These are phyloP conservation scores for Anser cygnoides DNA, from an alignment of 2,113 vertebrate species.

Conservation along the genomic window DNA sequence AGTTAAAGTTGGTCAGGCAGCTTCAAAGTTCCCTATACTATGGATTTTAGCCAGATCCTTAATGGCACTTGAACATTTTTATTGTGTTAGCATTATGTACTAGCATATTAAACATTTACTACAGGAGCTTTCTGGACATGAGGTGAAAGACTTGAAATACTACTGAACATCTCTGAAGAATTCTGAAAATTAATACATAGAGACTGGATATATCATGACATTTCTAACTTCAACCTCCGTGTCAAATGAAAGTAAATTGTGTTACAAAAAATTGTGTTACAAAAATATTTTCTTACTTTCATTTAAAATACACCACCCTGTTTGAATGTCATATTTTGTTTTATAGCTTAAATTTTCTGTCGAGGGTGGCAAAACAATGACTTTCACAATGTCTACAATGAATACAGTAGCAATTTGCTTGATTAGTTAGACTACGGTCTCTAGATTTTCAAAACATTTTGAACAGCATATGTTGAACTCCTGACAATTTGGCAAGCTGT, in stretches of 20 bases:
- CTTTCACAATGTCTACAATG: background rate
- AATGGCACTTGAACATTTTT: constrained; percentile 9
- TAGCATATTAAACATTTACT: constrained; percentile 28
- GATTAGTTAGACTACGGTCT: background rate
- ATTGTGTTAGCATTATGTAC: background rate
- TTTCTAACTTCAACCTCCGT: background rate
- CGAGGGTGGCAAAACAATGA: background rate
- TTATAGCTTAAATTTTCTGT: background rate
- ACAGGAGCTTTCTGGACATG: background rate
- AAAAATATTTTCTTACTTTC: background rate
- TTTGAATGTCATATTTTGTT: background rate
- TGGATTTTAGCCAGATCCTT: background rate
- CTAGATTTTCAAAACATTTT: background rate
- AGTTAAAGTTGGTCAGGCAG: background rate
- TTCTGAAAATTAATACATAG: background rate
- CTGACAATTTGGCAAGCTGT: background rate
- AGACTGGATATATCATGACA: background rate
- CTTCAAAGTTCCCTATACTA: background rate
- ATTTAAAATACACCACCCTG: background rate
- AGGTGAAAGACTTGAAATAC: background rate
- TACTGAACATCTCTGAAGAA: background rate
- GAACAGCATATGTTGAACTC: background rate
- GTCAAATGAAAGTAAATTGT: background rate
- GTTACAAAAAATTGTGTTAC: background rate
- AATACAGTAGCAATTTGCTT: background rate